Base-by-base conservation (phyloP, 2,113 vertebrate species). In the Lepisosteus osseus region DNA sequence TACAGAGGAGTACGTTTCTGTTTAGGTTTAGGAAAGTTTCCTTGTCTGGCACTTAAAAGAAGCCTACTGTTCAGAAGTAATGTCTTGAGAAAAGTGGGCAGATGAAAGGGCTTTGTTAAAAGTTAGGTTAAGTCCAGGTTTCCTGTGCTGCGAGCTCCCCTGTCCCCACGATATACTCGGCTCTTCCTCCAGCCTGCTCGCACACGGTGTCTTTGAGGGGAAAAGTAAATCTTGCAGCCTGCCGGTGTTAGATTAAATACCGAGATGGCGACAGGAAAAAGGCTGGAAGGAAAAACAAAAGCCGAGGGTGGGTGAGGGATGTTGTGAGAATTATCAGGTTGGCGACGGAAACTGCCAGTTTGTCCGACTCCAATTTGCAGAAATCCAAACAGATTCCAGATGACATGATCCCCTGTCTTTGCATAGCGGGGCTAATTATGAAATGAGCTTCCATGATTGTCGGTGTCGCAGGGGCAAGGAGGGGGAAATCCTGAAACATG, bases 251-350 rank as follows among this genome's bases (percentile, higher is more conserved):
- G 95, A 99, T 99, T 98, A 97, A 97, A 96, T 95, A 94, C 94
- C 92, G 95, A 96, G 96, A 97, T 98, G 95, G 95, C 94, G 95
- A 98, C 96, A 96, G 97, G 96, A 98, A 99, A 94, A 94, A 94
- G 95, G 93, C 94, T 94, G 94, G 94, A 94, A 95, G 94, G 93
- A 91, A 95, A 95, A 96, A 96, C 92, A 97, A 94, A 97, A 95
- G 90, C 90, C 92, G 88, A 90, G 91, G 85, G 92, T 90, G 73
- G 84, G 76, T 78, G 85, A 86, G 77, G 79, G 85, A 89, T 84
- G 85, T 79, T 72, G 92, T 90, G 94, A 91, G 94, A 96, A 92
- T 95, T 96, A 98, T 97, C 95, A 94, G 93, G 94, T 95, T 94
- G 93, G 92, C 90, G 90, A 94, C 89, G 90, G 95, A 94, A 91